Evolutionary conservation across 2,797 vertebrate genomes (phyloP).

Genomic region (Crocidura indochinensis): DNA sequence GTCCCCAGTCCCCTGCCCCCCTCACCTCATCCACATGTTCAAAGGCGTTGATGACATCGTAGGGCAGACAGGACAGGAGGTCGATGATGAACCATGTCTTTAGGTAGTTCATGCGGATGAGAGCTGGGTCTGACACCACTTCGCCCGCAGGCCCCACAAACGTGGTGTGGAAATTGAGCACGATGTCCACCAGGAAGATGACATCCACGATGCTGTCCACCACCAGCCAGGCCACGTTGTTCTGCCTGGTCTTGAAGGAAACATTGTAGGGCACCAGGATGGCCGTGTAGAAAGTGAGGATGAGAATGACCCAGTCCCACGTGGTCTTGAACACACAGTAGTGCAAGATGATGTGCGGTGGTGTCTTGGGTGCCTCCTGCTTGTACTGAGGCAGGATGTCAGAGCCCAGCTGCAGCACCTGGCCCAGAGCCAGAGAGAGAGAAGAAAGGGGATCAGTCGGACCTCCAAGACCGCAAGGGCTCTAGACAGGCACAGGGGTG

Average conservation of each 20-base stretch:
- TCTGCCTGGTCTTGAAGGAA: constrained; percentile 99
- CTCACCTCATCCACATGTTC: constrained; percentile 99
- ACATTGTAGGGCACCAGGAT: constrained; percentile 99
- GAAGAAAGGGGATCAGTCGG: constrained; percentile 53
- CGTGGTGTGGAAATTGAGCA: constrained; percentile 99
- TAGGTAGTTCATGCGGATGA: constrained; percentile 99
- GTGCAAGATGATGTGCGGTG: constrained; percentile 99
- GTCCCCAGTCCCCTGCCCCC: constrained; percentile 83
- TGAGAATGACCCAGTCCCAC: constrained; percentile 99
- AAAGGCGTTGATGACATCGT: constrained; percentile 99
- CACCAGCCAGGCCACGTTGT: constrained; percentile 99
- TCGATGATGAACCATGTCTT: constrained; percentile 99
- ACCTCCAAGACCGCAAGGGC: background rate
- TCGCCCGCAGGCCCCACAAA: constrained; percentile 99
- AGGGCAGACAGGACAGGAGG: constrained; percentile 98
- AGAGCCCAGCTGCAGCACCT: constrained; percentile 99
- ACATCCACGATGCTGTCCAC: constrained; percentile 99
- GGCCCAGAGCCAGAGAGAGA: constrained; percentile 82
- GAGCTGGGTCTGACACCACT: constrained; percentile 99
- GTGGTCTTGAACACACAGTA: constrained; percentile 99
- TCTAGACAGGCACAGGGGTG: background rate
- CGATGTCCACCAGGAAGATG: constrained; percentile 99
- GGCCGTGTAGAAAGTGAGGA: constrained; percentile 99
- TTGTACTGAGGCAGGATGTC: constrained; percentile 99
- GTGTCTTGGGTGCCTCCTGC: constrained; percentile 99